These are phyloP conservation scores for Siphlonurus alternatus DNA, from an alignment of 2,888 invertebrate genomes.

Conservation along the genomic window DNA sequence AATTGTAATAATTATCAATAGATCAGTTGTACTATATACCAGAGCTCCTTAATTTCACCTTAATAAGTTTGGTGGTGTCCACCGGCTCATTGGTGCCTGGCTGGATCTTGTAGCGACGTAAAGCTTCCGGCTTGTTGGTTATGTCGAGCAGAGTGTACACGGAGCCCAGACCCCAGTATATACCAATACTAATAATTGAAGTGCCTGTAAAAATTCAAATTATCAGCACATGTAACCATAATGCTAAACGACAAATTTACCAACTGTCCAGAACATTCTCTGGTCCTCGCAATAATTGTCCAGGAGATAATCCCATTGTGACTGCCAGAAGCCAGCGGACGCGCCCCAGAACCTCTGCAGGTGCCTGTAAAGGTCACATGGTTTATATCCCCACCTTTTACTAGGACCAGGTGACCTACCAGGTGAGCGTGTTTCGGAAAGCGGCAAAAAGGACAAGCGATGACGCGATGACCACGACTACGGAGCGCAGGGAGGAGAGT, in stretches of 20 bases:
- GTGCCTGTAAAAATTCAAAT: too few relatives aligned
- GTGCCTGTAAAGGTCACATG: conserved; percentile 53
- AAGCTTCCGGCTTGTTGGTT: conserved; percentile 50
- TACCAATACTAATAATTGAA: conserved; percentile 37
- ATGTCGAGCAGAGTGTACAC: conserved; percentile 58
- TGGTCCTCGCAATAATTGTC: conserved; percentile 48
- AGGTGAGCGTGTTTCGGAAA: conserved; percentile 60
- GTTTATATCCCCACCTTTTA: too few relatives aligned
- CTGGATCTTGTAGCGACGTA: conserved; percentile 49
- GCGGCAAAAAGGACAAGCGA: conserved; percentile 56
- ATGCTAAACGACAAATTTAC: too few relatives aligned
- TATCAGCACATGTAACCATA: too few relatives aligned
- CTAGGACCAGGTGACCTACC: too few relatives aligned
- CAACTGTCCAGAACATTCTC: conserved; percentile 43
- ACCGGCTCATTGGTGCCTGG: conserved; percentile 65
- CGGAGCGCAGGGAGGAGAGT: conserved; percentile 49
- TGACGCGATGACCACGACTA: conserved; percentile 55
- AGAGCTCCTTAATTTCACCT: conserved; percentile 28
- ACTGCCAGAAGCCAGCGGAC: conserved; percentile 73
- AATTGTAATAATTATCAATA: background rate
- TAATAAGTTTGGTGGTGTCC: conserved; percentile 36
- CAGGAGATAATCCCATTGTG: conserved; percentile 57
- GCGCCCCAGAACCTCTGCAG: conserved; percentile 69
- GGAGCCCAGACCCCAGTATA: conserved; percentile 60
- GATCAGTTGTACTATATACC: too few relatives aligned